phyloP scores from a whole-genome alignment of 92 coral and sea anemone genomes.

The Porites lobata region DNA sequence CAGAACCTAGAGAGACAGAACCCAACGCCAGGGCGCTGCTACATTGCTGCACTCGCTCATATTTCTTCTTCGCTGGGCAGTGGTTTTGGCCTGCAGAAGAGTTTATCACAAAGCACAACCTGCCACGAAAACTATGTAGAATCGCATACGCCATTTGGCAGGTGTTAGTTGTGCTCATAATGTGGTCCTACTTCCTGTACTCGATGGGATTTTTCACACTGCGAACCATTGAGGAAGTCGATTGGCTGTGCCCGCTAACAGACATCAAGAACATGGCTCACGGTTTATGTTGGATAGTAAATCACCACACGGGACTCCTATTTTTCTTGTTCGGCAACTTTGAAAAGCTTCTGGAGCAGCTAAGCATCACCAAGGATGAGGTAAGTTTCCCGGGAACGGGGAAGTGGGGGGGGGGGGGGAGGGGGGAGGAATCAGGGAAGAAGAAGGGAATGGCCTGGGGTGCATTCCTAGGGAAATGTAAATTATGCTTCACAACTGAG shows the following conservation, averaged over 20 bases:
- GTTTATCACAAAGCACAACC: background rate
- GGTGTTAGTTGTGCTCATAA: background rate
- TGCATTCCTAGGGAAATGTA: too few species aligned
- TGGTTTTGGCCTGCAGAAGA: constrained; percentile 35
- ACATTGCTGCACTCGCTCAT: background rate
- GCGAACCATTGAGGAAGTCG: constrained; percentile 37
- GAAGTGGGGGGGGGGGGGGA: background rate
- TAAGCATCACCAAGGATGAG: constrained; percentile 22
- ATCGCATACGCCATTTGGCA: constrained; percentile 30
- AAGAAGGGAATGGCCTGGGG: background rate
- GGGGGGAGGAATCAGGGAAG: background rate
- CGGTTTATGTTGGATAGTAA: constrained; percentile 37
- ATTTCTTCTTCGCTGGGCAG: constrained; percentile 40
- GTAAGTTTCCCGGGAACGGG: background rate
- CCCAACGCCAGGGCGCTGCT: background rate
- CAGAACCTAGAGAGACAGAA: too few species aligned
- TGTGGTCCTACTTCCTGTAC: constrained; percentile 51
- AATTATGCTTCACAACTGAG: too few species aligned
- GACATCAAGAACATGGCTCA: constrained; percentile 52
- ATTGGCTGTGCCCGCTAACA: constrained; percentile 53
- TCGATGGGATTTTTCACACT: constrained; percentile 37
- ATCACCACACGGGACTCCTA: constrained; percentile 31
- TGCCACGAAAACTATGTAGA: constrained; percentile 5
- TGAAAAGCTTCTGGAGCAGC: constrained; percentile 7
- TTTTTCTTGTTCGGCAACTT: constrained; percentile 21